phyloP scores from a whole-genome alignment of 2,888 invertebrate genomes.

The Heliothis peltigera region DNA sequence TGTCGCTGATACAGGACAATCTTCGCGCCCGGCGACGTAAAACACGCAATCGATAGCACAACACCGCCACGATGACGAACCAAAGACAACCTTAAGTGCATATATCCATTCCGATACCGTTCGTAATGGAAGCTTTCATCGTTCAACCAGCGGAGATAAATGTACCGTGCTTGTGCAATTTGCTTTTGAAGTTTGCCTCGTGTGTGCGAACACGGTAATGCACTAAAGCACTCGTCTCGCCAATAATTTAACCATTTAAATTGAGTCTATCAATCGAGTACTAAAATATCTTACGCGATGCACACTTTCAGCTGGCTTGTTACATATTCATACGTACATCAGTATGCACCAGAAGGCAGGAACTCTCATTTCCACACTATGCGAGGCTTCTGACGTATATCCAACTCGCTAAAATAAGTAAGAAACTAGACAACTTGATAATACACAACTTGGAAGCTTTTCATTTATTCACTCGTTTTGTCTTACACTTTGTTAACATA shows the following conservation, averaged over 20 bases:
- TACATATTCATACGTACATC: conserved; percentile 63
- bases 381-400: conserved; percentile 47
- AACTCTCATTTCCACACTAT: conserved; percentile 41
- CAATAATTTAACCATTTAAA: conserved; percentile 79
- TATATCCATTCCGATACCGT: conserved; percentile 79
- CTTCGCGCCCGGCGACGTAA: conserved; percentile 59
- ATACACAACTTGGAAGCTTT: conserved; percentile 63
- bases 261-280: conserved; percentile 72
- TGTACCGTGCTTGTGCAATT: conserved; percentile 81
- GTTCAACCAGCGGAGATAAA: conserved; percentile 79
- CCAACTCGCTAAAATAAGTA: conserved; percentile 55
- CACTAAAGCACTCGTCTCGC: conserved; percentile 74
- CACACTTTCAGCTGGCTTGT: conserved; percentile 57
- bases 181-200: conserved; percentile 82
- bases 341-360: conserved; percentile 47
- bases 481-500: conserved; percentile 56
- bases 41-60: conserved; percentile 67
- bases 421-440: conserved; percentile 59
- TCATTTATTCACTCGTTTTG: conserved; percentile 66
- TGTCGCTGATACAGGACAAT: conserved; percentile 42
- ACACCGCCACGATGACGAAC: conserved; percentile 63
- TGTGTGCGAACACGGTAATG: conserved; percentile 78
- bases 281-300: conserved; percentile 68
- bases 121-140: conserved; percentile 85
- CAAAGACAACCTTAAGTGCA: conserved; percentile 82